Conservation (phyloP, 2,113 vertebrate species). For the Acrocephalus arundinaceus region DNA sequence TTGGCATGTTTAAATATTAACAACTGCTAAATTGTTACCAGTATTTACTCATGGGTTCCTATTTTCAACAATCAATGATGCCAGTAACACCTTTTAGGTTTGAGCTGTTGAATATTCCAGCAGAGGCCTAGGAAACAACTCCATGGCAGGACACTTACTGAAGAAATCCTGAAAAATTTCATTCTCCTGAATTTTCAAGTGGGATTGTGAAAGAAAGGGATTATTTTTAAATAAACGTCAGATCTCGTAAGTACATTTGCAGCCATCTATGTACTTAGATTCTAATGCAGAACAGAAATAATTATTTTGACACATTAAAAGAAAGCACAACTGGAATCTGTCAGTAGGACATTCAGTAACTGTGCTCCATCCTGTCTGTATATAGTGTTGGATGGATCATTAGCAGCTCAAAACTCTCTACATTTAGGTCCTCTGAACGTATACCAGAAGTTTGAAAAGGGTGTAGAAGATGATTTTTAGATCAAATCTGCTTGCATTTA, state of each 20-base stretch:
- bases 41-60: fast-evolving
- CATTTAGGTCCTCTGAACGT: neutral
- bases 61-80: neutral
- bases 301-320: neutral
- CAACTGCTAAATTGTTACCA: neutral
- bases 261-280: neutral
- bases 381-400: neutral
- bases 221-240: neutral
- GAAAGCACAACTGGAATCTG: neutral
- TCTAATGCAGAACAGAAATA: neutral
- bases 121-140: neutral
- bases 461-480: neutral
- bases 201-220: neutral
- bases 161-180: neutral
- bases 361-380: neutral
- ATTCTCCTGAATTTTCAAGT: neutral
- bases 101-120: neutral
- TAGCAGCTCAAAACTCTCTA: neutral
- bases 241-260: neutral
- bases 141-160: neutral
- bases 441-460: neutral
- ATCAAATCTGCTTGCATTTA: neutral
- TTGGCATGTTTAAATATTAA: neutral
- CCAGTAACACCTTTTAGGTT: neutral
- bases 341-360: neutral